Evolutionary conservation across 2,113 vertebrate species (phyloP).

Genomic region (Chlorodrepanis virens): DNA sequence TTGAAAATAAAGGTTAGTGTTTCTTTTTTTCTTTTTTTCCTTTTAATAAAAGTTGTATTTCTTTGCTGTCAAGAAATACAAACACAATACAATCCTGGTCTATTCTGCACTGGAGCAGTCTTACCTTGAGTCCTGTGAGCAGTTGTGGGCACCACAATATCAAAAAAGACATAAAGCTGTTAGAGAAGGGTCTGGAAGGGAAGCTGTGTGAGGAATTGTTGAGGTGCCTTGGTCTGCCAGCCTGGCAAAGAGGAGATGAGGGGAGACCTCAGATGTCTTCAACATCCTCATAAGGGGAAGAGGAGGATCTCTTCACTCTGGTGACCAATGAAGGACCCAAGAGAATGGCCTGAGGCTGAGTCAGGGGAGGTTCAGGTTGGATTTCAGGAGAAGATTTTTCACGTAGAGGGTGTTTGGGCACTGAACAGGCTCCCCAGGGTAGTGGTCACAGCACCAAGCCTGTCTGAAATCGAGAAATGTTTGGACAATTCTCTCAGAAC

Average conservation of each 20-base stretch:
- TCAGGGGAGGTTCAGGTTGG: background rate
- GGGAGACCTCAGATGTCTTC: background rate
- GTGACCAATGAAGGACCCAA: background rate
- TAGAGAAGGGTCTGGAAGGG: background rate
- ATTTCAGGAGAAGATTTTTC: background rate
- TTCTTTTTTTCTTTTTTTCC: too few species aligned
- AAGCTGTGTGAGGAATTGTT: background rate
- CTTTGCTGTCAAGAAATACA: background rate
- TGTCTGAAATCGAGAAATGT: background rate
- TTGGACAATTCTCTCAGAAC: background rate
- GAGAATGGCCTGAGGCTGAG: background rate
- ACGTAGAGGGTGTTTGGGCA: background rate
- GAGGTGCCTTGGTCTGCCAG: background rate
- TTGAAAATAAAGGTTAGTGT: background rate
- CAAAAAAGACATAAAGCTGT: background rate
- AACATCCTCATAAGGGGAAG: background rate
- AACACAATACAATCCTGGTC: background rate
- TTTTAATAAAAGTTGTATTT: background rate
- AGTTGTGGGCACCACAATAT: background rate
- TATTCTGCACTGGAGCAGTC: background rate
- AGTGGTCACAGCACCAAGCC: background rate
- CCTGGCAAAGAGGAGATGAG: background rate
- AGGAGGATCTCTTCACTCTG: background rate
- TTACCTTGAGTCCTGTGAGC: background rate
- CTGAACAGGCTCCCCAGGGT: background rate